These are phyloP conservation scores for Eidolon helvum DNA, from an alignment of 2,113 vertebrate genomes.

Conservation along the genomic window DNA sequence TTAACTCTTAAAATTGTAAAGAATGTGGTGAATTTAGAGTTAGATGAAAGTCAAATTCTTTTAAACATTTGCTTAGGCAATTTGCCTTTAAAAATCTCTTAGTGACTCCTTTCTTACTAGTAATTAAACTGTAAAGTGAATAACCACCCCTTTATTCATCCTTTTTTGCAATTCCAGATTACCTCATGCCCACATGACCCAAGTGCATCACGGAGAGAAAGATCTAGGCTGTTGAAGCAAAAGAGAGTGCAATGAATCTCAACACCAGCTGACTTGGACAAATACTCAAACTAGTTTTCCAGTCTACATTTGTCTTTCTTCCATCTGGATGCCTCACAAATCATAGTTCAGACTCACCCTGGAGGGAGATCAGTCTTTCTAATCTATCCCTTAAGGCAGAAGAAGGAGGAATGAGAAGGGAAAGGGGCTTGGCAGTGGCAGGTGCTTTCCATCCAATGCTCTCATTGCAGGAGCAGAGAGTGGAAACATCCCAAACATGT, in stretches of 20 bases:
- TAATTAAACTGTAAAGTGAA: not conserved
- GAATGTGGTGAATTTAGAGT: not conserved
- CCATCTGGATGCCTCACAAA: not conserved
- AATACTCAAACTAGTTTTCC: not conserved
- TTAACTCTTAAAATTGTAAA: not conserved
- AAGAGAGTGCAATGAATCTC: not conserved
- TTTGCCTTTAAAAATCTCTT: not conserved
- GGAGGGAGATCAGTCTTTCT: not conserved
- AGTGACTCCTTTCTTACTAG: not conserved
- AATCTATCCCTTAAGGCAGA: not conserved
- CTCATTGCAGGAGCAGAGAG: not conserved
- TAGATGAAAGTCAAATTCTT: not conserved
- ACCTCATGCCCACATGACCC: not conserved
- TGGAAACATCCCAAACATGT: not conserved
- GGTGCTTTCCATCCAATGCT: not conserved
- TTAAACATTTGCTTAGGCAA: not conserved
- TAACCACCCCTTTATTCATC: not conserved
- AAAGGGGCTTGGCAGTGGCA: not conserved
- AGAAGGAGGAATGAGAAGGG: not conserved
- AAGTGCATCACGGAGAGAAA: not conserved
- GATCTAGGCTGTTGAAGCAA: not conserved
- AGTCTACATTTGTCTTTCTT: not conserved
- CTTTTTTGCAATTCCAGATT: not conserved
- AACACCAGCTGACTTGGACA: not conserved
- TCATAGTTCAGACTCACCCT: not conserved